phyloP scores from a whole-genome alignment of 2,888 invertebrate species.

The Neocrepidodera transversa region DNA sequence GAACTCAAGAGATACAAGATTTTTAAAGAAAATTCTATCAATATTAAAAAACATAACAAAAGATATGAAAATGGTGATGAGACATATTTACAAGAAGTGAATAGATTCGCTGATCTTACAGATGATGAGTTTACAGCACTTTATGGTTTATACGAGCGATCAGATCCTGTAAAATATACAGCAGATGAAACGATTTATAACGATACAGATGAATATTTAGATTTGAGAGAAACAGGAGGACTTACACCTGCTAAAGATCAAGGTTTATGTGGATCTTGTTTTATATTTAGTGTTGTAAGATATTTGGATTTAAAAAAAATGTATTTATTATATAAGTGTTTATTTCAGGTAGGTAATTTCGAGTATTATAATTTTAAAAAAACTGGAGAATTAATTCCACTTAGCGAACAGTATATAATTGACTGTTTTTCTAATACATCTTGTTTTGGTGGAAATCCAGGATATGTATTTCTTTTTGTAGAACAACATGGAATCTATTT shows the following conservation, averaged over 20 bases:
- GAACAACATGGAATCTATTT: slow-evolving; percentile 16
- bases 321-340: not conserved
- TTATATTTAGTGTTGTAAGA: slow-evolving; percentile 31
- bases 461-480: slow-evolving; percentile 12
- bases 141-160: slow-evolving; percentile 16
- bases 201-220: slow-evolving; percentile 2
- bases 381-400: slow-evolving; percentile 16
- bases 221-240: slow-evolving; percentile 26
- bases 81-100: slow-evolving; percentile 24
- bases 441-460: slow-evolving; percentile 26
- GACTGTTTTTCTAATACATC: slow-evolving; percentile 44
- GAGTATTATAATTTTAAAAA: slow-evolving; percentile 25
- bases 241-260: slow-evolving; percentile 31
- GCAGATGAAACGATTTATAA: not conserved
- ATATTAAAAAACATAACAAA: slow-evolving; percentile 29
- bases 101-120: slow-evolving; percentile 28
- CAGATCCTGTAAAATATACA: not conserved
- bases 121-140: slow-evolving; percentile 16
- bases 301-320: not conserved
- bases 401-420: slow-evolving; percentile 35
- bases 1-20: slow-evolving; percentile 20
- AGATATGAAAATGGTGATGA: slow-evolving; percentile 17
- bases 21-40: slow-evolving; percentile 29
- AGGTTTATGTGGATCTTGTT: slow-evolving; percentile 29
- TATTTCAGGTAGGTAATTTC: slow-evolving; percentile 25